phyloP scores from a whole-genome alignment of 2,797 vertebrate species.

The Emys orbicularis region DNA sequence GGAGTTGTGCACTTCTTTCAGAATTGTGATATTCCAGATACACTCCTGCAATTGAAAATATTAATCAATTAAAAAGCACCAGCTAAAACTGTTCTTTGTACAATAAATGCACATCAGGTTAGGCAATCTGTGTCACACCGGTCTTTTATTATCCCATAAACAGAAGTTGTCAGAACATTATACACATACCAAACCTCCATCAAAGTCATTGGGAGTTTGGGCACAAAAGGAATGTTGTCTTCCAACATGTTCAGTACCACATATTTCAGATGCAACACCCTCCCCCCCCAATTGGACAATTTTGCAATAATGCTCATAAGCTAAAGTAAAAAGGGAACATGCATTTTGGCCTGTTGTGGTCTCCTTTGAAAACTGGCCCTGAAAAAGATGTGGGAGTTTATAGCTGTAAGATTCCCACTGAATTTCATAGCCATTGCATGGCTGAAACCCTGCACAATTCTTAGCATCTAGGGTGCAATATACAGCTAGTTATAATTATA shows the following conservation, averaged over 20 bases:
- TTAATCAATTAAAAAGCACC: neutral
- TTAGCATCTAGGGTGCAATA: neutral
- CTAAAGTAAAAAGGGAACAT: neutral
- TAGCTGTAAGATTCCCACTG: neutral
- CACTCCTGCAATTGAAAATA: neutral
- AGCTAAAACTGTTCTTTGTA: neutral
- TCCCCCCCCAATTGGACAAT: neutral
- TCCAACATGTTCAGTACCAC: neutral
- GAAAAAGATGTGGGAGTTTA: neutral
- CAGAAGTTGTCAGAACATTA: neutral
- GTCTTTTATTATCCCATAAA: neutral
- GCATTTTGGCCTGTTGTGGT: neutral
- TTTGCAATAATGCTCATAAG: neutral
- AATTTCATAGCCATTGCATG: neutral
- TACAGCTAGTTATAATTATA: neutral
- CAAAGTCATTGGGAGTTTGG: neutral
- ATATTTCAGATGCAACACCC: neutral
- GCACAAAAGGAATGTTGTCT: constrained; percentile 5
- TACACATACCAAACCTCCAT: neutral
- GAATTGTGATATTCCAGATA: neutral
- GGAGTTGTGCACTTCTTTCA: neutral
- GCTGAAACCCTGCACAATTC: neutral
- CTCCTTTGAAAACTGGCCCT: neutral
- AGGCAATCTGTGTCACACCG: neutral
- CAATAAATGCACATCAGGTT: neutral